Conservation (phyloP, 2,888 invertebrate species). For the Xestia ashworthii region DNA sequence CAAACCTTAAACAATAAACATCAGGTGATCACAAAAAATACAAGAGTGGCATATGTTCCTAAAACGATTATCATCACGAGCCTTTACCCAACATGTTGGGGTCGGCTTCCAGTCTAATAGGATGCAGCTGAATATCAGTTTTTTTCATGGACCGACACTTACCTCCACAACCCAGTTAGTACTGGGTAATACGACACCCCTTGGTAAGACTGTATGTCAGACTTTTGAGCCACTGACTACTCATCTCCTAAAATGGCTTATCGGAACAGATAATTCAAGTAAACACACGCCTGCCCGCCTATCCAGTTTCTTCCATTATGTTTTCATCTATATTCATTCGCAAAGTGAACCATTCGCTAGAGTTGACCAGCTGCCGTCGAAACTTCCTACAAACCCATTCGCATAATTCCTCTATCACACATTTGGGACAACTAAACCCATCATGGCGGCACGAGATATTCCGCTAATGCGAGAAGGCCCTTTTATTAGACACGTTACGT, state of each 20-base stretch:
- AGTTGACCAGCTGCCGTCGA: conserved; percentile 13
- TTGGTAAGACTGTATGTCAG: too few species aligned
- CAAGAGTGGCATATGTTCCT: neutral
- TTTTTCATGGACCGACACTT: too few species aligned
- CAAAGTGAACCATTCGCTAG: conserved; percentile 8
- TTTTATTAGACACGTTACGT: conserved; percentile 70
- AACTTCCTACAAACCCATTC: conserved; percentile 38
- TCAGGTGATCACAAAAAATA: too few species aligned
- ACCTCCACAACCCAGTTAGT: too few species aligned
- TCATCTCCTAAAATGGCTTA: too few species aligned
- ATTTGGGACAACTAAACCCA: conserved; percentile 61
- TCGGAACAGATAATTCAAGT: neutral
- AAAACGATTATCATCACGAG: neutral
- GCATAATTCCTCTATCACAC: conserved; percentile 61
- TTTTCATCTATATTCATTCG: conserved; percentile 11
- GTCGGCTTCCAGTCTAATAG: too few species aligned
- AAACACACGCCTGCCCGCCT: neutral
- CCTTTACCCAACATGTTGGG: too few species aligned
- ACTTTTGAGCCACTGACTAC: too few species aligned
- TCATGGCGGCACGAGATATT: conserved; percentile 56
- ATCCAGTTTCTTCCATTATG: neutral
- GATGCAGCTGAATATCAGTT: too few species aligned
- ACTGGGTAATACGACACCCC: too few species aligned
- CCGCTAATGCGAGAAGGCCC: conserved; percentile 63
- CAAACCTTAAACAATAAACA: neutral